Conservation (phyloP, 1,140 invertebrate species). For the Wasmannia auropunctata region DNA sequence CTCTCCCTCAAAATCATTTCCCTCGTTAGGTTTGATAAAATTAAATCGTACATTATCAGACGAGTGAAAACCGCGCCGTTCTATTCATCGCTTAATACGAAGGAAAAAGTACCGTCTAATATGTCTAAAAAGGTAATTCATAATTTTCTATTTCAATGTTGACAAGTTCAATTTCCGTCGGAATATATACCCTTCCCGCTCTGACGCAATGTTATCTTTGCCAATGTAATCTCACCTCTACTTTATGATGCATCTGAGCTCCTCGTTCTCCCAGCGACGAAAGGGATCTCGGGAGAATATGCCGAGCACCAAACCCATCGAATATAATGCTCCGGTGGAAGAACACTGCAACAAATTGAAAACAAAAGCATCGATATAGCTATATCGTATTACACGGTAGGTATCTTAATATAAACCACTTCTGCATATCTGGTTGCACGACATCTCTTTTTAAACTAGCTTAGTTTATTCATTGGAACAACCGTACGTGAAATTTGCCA, state of each 20-base stretch:
- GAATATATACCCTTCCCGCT: neutral
- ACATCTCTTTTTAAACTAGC: neutral
- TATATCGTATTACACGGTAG: neutral
- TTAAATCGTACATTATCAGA: neutral
- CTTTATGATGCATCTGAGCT: constrained; percentile 33
- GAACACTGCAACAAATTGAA: constrained; percentile 29
- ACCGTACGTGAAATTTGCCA: neutral
- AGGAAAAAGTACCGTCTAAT: neutral
- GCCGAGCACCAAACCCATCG: constrained; percentile 6
- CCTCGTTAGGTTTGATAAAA: neutral
- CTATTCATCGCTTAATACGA: neutral
- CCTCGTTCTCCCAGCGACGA: neutral
- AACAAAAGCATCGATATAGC: neutral
- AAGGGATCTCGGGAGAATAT: constrained; percentile 11
- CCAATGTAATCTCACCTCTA: constrained; percentile 33
- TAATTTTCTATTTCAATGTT: neutral
- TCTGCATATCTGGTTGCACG: neutral
- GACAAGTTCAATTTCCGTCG: constrained; percentile 4
- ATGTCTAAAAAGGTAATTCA: neutral
- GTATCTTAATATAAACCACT: neutral
- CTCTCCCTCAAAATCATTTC: too few relatives aligned
- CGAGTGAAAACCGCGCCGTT: neutral
- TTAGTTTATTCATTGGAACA: neutral
- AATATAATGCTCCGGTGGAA: neutral
- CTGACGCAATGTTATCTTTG: constrained; percentile 31